phyloP scores from a whole-genome alignment of 2,113 vertebrate species.

The Podilymbus podiceps region DNA sequence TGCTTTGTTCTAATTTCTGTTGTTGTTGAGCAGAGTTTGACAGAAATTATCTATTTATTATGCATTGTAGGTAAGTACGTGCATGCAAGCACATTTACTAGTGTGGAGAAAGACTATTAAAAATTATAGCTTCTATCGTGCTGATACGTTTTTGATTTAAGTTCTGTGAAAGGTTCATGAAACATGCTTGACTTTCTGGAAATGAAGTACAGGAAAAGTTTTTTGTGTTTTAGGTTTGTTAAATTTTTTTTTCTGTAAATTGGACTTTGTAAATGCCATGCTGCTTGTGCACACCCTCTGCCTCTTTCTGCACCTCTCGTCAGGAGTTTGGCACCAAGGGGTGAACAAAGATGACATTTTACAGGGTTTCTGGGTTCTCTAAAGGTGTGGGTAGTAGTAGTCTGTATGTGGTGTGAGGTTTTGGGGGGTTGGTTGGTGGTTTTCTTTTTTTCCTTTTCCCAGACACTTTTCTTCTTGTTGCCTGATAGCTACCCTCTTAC shows the following conservation, averaged over 20 bases:
- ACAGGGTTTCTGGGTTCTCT: background rate
- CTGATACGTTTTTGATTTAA: background rate
- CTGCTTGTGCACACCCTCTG: rapidly evolving
- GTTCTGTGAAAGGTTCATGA: background rate
- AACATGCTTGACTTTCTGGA: background rate
- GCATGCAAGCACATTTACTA: background rate
- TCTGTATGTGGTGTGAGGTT: background rate
- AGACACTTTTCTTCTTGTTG: background rate
- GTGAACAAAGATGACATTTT: background rate
- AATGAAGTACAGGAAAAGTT: rapidly evolving
- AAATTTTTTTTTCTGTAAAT: background rate
- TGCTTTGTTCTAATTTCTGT: background rate
- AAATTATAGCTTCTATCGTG: background rate
- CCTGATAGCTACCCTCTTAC: background rate
- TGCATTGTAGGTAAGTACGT: background rate
- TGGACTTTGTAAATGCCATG: background rate
- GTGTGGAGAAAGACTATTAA: background rate
- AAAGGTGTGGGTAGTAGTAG: background rate
- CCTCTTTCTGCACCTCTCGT: background rate
- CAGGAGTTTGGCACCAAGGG: background rate
- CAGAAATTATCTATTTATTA: background rate
- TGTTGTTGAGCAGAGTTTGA: background rate
- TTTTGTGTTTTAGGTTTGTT: background rate
- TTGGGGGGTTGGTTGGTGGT: too few species aligned
- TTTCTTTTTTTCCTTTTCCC: background rate